phyloP scores from a whole-genome alignment of 2,113 vertebrate genomes.

The Ondatra zibethicus region DNA sequence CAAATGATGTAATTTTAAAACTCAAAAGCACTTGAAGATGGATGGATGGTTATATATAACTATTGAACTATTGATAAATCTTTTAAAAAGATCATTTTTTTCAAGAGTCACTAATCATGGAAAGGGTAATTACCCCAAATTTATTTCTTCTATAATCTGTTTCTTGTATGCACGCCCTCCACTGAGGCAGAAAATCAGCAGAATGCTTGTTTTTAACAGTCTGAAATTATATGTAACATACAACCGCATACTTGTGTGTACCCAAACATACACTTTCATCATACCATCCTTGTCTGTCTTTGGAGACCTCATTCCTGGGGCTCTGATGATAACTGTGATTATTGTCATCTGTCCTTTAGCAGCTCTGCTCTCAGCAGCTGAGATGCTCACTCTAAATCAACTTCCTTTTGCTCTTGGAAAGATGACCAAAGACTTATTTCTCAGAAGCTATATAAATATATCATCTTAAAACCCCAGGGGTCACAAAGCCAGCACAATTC shows the following conservation, averaged over 20 bases:
- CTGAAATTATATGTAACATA: constrained; percentile 15
- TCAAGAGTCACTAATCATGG: constrained; percentile 36
- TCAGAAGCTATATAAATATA: background rate
- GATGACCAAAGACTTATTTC: background rate
- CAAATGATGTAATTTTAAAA: background rate
- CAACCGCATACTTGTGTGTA: background rate
- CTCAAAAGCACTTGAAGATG: background rate
- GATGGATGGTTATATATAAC: background rate
- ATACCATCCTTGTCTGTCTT: background rate
- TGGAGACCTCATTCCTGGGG: background rate
- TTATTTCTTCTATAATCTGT: constrained; percentile 5
- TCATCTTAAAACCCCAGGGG: background rate
- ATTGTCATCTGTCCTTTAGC: background rate
- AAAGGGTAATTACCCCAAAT: background rate
- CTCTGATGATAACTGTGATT: background rate
- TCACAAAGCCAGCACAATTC: background rate
- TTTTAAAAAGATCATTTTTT: constrained; percentile 40
- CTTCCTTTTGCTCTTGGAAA: background rate
- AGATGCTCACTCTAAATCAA: background rate
- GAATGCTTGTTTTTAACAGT: constrained; percentile 18
- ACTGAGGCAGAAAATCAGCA: background rate
- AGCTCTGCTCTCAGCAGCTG: background rate
- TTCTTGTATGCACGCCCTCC: background rate
- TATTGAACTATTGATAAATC: constrained; percentile 53
- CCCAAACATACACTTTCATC: background rate